Evolutionary conservation across 2,888 invertebrate species (phyloP).

Genomic region (Agonopterix arenella): DNA sequence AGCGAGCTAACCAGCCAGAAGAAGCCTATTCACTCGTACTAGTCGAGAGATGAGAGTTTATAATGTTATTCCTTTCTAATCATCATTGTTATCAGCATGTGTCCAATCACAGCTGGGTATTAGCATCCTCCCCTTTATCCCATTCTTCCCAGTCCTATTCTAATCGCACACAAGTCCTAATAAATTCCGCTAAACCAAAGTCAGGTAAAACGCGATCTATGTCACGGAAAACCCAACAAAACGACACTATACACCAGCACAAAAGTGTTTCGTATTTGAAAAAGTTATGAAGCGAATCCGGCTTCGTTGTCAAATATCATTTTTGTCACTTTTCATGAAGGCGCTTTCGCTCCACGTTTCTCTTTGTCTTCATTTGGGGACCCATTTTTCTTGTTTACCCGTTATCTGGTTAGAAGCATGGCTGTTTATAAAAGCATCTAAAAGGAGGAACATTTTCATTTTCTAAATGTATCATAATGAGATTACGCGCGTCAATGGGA

Average conservation of each 20-base stretch:
- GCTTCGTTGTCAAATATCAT: conserved; percentile 39
- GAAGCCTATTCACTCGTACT: too few species aligned
- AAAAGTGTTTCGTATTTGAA: conserved; percentile 24
- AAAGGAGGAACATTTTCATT: conserved; percentile 17
- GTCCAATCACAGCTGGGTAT: too few species aligned
- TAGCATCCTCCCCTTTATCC: too few species aligned
- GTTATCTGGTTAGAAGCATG: conserved; percentile 23
- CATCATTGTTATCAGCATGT: too few species aligned
- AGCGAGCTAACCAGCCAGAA: too few species aligned
- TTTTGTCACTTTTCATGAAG: conserved; percentile 37
- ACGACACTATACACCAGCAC: conserved; percentile 3
- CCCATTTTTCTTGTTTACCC: conserved; percentile 59
- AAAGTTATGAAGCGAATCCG: conserved; percentile 25
- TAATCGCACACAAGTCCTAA: too few species aligned
- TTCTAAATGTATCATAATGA: conserved; percentile 21
- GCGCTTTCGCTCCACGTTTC: conserved; percentile 21
- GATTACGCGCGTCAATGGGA: conserved; percentile 17
- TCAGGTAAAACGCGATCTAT: not conserved
- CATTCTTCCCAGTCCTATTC: too few species aligned
- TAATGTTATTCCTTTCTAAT: too few species aligned
- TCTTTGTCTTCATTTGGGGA: conserved; percentile 57
- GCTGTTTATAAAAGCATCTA: conserved; percentile 12
- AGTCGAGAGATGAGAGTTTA: too few species aligned
- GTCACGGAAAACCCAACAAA: not conserved
- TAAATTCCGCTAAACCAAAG: not conserved